A percentile compares a stretch with the other conserved stretches of the same genome.
Evolutionary conservation across 2,888 invertebrate genomes (phyloP).

Genomic region (Mythimna pallens): DNA sequence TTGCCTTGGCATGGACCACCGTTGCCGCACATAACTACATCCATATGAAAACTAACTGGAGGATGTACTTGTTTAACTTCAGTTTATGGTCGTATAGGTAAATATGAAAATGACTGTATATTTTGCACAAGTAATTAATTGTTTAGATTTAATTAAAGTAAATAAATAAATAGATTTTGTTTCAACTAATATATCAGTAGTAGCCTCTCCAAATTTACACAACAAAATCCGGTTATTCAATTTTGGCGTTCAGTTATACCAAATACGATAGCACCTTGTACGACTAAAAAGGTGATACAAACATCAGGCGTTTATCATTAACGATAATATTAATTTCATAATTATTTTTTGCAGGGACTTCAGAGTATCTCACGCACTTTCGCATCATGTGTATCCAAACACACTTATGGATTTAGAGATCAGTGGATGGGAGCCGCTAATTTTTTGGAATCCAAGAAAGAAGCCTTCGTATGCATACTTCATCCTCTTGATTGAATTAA

Average conservation of each 20-base stretch:
- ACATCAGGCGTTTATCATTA: neutral
- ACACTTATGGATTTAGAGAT: conserved; percentile 94
- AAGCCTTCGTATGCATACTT: conserved; percentile 84
- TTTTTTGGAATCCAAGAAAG: conserved; percentile 92
- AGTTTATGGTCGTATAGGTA: conserved; percentile 92
- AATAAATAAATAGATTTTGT: too few species aligned
- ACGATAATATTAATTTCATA: neutral
- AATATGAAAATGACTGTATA: neutral
- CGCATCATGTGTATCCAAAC: conserved; percentile 95
- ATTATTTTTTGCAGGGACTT: conserved; percentile 90
- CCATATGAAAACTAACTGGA: conserved; percentile 94
- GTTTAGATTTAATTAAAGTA: neutral
- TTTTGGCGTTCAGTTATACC: neutral
- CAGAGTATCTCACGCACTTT: conserved; percentile 94
- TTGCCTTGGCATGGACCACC: conserved; percentile 90
- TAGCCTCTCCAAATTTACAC: too few species aligned
- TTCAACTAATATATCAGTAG: too few species aligned
- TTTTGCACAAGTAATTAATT: neutral
- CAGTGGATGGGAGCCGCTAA: conserved; percentile 92
- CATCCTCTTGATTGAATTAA: conserved; percentile 85
- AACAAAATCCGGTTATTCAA: too few species aligned
- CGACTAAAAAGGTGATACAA: neutral
- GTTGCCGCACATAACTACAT: conserved; percentile 95
- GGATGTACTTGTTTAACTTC: conserved; percentile 95
- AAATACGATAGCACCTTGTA: too few species aligned